Base-by-base conservation (phyloP, 2,113 vertebrate species). In the Oryzias celebensis region DNA sequence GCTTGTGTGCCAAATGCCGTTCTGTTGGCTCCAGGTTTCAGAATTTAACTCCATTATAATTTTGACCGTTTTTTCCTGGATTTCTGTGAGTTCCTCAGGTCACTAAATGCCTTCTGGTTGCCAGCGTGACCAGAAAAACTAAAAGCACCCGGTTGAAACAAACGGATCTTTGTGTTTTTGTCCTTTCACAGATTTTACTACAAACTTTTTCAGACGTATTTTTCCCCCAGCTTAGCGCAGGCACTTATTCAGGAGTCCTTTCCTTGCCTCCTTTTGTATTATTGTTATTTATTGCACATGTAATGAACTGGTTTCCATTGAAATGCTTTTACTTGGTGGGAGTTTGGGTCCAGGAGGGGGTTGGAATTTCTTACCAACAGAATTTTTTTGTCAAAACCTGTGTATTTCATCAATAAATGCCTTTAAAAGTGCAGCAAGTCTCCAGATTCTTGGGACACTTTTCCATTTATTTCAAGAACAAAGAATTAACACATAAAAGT, bases 351-450 rank as follows among this genome's bases (percentile, higher is more conserved):
- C 68, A 61, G 78, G 70, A 75, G 48, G 80, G 80, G 83, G 83
- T 68, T 88, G 82, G 81, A 82, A 83, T 90, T 92, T 91, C 84
- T 82, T 84, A 81, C 77, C 56, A 84, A 84, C 85, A 85, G 87
- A 45, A 87, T 87, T 83, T 87, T 90, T 92, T 92, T 90, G 87
- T 91, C 86, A 89, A 88, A 85, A 85, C 75, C 65, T 92, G 90
- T 92, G 90, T 91, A 92, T 92, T 92, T 92, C 87, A 91, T 91
- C 84, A 92, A 92, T 92, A 92, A 92, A 92, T 92, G 91, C 89
- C 90, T 92, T 92, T 90, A 82, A 92, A 90, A 86, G 73, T 83
- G 62, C 14, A 16, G 4, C 10, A 26, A 41, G 2, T 28, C 16
- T 7, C 22, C 18, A 41, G 3, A 2, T 13, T 22, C 8, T 43